phyloP scores from a whole-genome alignment of 2,113 vertebrate genomes.

The Cettia cetti region DNA sequence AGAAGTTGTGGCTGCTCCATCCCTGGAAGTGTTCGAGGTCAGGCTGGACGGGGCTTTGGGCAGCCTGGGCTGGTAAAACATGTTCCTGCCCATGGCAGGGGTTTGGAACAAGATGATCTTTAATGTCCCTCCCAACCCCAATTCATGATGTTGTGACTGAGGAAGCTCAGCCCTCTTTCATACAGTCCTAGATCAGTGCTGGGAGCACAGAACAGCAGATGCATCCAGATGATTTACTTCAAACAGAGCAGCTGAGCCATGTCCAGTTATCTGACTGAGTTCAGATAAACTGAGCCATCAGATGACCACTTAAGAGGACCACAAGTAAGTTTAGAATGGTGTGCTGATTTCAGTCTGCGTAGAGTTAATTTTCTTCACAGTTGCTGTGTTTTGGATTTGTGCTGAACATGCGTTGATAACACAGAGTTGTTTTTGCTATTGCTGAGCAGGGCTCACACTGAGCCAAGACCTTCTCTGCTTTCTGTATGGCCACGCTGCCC shows the following conservation, averaged over 20 bases:
- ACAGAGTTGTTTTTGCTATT: background rate
- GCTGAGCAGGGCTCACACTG: background rate
- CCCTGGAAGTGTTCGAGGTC: background rate
- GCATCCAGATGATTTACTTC: background rate
- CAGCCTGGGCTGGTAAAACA: background rate
- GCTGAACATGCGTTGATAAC: background rate
- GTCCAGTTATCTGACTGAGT: background rate
- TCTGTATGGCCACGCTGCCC: fast-evolving
- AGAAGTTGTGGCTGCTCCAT: background rate
- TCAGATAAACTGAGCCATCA: slow-evolving; percentile 6
- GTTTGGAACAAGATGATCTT: background rate
- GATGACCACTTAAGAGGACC: background rate
- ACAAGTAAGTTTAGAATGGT: background rate
- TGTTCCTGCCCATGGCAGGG: background rate
- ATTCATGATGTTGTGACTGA: background rate
- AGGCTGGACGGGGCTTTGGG: background rate
- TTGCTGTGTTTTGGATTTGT: background rate
- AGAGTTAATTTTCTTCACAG: background rate
- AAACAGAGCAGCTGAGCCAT: background rate
- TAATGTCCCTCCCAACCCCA: background rate
- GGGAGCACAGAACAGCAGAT: background rate
- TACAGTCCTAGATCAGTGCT: background rate
- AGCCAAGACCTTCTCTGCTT: background rate
- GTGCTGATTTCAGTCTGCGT: background rate
- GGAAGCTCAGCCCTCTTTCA: background rate